Percentiles rank a stretch among this genome's conserved stretches.
Conservation (phyloP, 1,140 invertebrate genomes). For the Formica selysi region DNA sequence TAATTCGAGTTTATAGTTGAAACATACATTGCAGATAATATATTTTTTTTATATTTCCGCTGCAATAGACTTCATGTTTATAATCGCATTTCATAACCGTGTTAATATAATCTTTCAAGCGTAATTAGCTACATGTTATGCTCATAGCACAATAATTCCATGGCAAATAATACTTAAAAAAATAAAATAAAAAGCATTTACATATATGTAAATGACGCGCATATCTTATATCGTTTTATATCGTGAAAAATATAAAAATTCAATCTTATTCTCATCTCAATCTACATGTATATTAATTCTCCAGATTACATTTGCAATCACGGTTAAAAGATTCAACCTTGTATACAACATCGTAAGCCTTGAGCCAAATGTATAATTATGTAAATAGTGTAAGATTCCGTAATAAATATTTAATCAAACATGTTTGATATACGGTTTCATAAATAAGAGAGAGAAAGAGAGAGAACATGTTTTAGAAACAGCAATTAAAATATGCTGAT, state of each 20-base stretch:
- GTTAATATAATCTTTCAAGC: background rate
- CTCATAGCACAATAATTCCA: background rate
- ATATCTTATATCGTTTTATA: too few species aligned
- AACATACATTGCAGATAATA: background rate
- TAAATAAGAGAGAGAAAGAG: background rate
- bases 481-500: background rate
- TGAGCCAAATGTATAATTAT: background rate
- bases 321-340: background rate
- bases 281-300: background rate
- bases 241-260: too few species aligned
- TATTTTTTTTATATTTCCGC: background rate
- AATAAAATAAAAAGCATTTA: background rate
- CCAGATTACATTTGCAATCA: background rate
- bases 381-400: background rate
- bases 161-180: background rate
- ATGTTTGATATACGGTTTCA: background rate
- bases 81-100: background rate
- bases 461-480: background rate
- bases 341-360: background rate
- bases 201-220: background rate
- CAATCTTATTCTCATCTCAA: too few species aligned
- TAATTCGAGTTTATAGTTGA: background rate
- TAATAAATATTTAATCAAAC: background rate
- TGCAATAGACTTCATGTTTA: background rate
- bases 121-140: background rate